These are phyloP conservation scores for Diachasma alloeum DNA, from an alignment of 1,140 invertebrate species.

Conservation along the genomic window DNA sequence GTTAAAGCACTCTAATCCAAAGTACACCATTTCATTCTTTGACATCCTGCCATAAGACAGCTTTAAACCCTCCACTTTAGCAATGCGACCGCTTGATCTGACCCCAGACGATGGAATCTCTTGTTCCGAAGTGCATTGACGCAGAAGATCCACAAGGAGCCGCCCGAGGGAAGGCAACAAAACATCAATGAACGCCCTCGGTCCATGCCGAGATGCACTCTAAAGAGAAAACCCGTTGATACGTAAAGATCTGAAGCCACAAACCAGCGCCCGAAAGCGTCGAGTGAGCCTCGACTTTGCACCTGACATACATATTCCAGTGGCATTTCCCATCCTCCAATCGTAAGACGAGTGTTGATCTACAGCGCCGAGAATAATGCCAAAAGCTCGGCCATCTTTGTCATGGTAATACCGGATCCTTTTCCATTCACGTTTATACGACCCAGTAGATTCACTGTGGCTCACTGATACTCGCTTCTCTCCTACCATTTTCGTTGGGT, in stretches of 20 bases:
- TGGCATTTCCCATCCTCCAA: neutral
- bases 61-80: too few relatives aligned
- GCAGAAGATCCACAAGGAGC: too few relatives aligned
- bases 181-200: too few relatives aligned
- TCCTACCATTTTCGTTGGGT: neutral
- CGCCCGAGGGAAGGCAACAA: too few relatives aligned
- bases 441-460: neutral
- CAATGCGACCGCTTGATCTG: too few relatives aligned
- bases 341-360: constrained; percentile 4
- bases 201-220: neutral
- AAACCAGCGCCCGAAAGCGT: neutral
- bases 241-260: neutral
- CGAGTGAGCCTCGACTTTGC: neutral
- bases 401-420: constrained; percentile 20
- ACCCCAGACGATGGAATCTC: too few relatives aligned
- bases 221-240: neutral
- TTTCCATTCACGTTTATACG: constrained; percentile 18
- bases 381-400: constrained; percentile 17
- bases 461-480: neutral
- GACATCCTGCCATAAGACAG: too few relatives aligned
- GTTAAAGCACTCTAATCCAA: too few relatives aligned
- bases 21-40: too few relatives aligned
- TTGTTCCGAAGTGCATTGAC: too few relatives aligned
- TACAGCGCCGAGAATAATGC: neutral
- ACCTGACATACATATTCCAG: constrained; percentile 23